These are phyloP conservation scores for Lepilemur septentrionalis DNA, from an alignment of 2,797 vertebrate genomes.

Conservation along the genomic window DNA sequence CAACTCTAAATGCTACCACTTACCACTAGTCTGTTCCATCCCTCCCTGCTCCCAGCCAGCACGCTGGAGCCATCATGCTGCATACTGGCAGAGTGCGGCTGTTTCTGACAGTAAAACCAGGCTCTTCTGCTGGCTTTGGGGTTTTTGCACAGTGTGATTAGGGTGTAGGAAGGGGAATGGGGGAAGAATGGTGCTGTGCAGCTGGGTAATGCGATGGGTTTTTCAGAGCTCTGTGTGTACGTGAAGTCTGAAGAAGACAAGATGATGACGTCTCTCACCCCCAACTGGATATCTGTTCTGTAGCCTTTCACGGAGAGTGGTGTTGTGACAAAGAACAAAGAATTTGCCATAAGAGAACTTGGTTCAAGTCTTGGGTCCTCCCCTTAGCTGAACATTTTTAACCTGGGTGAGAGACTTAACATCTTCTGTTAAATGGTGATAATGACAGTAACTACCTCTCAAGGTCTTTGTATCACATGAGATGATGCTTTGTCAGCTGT, in stretches of 20 bases:
- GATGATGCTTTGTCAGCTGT: constrained; percentile 6
- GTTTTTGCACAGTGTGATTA: background rate
- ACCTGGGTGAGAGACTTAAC: background rate
- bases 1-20: constrained; percentile 10
- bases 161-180: background rate
- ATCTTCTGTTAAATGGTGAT: background rate
- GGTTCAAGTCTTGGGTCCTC: background rate
- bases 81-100: background rate
- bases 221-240: background rate
- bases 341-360: background rate
- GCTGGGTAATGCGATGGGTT: background rate
- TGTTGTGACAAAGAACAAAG: background rate
- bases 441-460: background rate
- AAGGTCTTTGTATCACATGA: background rate
- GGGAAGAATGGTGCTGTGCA: background rate
- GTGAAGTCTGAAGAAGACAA: background rate
- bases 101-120: background rate
- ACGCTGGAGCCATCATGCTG: background rate
- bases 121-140: background rate
- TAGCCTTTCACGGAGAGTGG: background rate
- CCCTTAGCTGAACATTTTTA: background rate
- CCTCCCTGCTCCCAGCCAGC: background rate
- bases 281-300: background rate
- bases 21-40: background rate
- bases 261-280: background rate